Evolutionary conservation across 2,797 vertebrate genomes (phyloP).

Genomic region (Scomberomorus guttatus): DNA sequence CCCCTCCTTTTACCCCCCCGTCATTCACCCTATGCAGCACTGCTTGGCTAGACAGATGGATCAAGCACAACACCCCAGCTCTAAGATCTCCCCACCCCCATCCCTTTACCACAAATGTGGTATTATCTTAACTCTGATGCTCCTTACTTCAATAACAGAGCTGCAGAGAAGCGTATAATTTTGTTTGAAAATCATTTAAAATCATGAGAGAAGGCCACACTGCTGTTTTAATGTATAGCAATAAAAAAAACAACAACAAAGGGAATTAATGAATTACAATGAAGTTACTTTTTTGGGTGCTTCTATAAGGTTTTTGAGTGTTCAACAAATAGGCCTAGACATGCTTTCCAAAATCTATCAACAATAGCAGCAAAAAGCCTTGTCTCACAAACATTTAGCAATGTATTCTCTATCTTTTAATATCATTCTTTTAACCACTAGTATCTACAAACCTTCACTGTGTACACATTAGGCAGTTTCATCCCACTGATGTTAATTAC

Average conservation of each 20-base stretch:
- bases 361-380: neutral
- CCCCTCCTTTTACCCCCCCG: conserved; percentile 36
- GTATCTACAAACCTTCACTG: neutral
- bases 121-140: conserved; percentile 47
- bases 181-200: neutral
- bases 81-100: conserved; percentile 75
- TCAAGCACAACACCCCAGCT: conserved; percentile 66
- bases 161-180: neutral
- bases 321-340: neutral
- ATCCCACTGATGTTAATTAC: neutral
- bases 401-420: neutral
- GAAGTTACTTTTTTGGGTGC: neutral
- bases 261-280: neutral
- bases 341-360: neutral
- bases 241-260: neutral
- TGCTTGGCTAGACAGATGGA: conserved; percentile 82
- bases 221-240: neutral
- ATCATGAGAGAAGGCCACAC: neutral
- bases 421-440: neutral
- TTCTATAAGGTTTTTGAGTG: neutral
- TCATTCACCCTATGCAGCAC: conserved; percentile 61
- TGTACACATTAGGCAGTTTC: neutral
- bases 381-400: neutral
- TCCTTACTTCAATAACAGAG: conserved; percentile 27
- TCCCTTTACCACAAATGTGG: conserved; percentile 40